Evolutionary conservation across 2,797 vertebrate genomes (phyloP), one percentile per base, ranked within the genome.

Genomic region (Helostoma temminkii): DNA sequence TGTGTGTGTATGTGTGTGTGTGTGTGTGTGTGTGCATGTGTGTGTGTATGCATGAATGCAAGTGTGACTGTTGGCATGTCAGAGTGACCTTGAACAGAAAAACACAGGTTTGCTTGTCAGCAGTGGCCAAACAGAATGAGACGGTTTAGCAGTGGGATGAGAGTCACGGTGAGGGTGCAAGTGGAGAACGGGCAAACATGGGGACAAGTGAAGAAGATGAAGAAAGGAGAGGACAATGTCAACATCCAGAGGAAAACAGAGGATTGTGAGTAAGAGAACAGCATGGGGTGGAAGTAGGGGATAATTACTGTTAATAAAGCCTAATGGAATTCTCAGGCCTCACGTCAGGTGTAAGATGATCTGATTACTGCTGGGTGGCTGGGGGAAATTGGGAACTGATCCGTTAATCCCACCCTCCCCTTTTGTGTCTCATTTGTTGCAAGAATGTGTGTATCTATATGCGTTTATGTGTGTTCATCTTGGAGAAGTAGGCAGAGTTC

Each of bases 241-340:
- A 69, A 59, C 53, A 60, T 85, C 73, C 32, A 9, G 64, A 77
- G 75, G 62, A 69, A 85, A 80, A 80, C 66, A 67, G 77, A 83
- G 78, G 63, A 72, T 66, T 49, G 73, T 64, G 73, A 79, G 74
- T 42, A 64, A 73, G 81, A 66, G 80, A 87, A 79, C 84, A 90
- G 90, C 78, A 87, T 84, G 91, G 81, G 81, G 87, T 80, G 80
- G 91, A 88, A 88, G 87, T 84, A 67, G 76, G 76, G 86, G 82
- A 94, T 94, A 94, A 95, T 94, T 93, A 94, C 83, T 92, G 90
- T 90, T 94, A 95, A 94, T 94, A 92, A 94, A 94, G 87, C 87
- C 89, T 93, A 93, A 94, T 94, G 92, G 92, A 93, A 94, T 93
- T 93, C n/a, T n/a, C 90, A 93, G 91, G 84, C 87, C 83, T 90